Evolutionary conservation across 2,113 vertebrate genomes (phyloP).

Genomic region (Phylloscopus whistleri): DNA sequence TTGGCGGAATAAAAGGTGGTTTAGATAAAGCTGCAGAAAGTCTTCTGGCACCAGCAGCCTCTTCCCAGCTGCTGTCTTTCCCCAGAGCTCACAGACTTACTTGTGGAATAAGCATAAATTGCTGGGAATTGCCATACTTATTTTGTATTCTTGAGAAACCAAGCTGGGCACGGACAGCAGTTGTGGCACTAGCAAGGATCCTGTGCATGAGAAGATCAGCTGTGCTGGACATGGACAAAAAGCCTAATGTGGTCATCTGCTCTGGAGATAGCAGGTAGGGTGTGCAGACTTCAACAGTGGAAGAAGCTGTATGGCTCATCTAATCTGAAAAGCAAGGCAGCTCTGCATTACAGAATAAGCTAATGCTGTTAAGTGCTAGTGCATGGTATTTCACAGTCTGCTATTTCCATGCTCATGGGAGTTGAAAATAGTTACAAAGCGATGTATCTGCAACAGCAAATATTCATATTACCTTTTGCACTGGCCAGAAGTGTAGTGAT

Average conservation of each 20-base stretch:
- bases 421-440: slow-evolving; percentile 38
- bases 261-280: not conserved
- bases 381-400: not conserved
- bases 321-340: not conserved
- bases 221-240: not conserved
- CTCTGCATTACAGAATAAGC: slow-evolving; percentile 21
- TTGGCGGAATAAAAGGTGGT: not conserved
- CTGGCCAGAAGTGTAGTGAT: not conserved
- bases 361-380: slow-evolving; percentile 14
- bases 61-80: not conserved
- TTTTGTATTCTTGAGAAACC: not conserved
- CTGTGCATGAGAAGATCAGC: not conserved
- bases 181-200: not conserved
- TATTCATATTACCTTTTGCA: not conserved
- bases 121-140: not conserved
- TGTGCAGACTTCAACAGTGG: not conserved
- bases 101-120: not conserved
- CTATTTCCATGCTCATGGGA: slow-evolving; percentile 9
- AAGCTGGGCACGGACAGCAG: not conserved
- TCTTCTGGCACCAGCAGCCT: not conserved
- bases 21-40: not conserved
- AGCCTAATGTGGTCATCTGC: not conserved
- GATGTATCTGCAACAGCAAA: slow-evolving; percentile 22
- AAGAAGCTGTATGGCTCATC: not conserved
- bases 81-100: not conserved